Conservation (phyloP, 2,888 invertebrate genomes). For the Parnassius glacialis region DNA sequence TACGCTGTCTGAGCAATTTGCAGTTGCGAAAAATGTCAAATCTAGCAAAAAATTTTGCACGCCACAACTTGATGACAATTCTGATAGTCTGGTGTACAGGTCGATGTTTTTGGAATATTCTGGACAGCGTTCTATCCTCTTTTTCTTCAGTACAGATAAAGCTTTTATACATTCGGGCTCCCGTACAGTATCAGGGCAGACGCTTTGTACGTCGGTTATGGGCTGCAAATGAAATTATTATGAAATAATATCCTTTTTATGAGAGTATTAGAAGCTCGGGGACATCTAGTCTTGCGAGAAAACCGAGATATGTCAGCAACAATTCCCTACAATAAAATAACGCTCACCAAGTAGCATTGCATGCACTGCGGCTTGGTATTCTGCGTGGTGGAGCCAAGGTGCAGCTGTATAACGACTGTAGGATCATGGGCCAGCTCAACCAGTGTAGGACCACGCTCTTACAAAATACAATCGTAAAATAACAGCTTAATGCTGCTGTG, state of each 20-base stretch:
- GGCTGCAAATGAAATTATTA: constrained; percentile 4
- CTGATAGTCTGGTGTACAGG: neutral
- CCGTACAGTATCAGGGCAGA: constrained; percentile 2
- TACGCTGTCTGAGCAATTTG: neutral
- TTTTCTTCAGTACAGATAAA: neutral
- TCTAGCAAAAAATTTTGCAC: constrained; percentile 1
- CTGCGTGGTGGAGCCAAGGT: too few relatives aligned
- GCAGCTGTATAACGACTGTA: too few relatives aligned
- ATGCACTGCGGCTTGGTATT: too few relatives aligned
- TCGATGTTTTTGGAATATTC: neutral
- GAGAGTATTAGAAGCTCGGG: too few relatives aligned
- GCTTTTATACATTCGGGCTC: neutral
- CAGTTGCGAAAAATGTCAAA: neutral
- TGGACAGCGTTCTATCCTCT: constrained; percentile 4
- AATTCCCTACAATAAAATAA: too few relatives aligned
- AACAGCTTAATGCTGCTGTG: too few relatives aligned
- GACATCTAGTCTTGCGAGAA: too few relatives aligned
- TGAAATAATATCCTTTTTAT: neutral
- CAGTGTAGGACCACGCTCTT: too few relatives aligned
- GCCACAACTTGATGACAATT: constrained; percentile 1
- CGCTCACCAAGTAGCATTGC: too few relatives aligned
- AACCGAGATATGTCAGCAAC: too few relatives aligned
- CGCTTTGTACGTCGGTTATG: constrained; percentile 4
- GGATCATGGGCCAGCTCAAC: too few relatives aligned
- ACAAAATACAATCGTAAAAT: too few relatives aligned